Evolutionary conservation across 1,140 invertebrate species (phyloP).

Genomic region (Pinna nobilis): DNA sequence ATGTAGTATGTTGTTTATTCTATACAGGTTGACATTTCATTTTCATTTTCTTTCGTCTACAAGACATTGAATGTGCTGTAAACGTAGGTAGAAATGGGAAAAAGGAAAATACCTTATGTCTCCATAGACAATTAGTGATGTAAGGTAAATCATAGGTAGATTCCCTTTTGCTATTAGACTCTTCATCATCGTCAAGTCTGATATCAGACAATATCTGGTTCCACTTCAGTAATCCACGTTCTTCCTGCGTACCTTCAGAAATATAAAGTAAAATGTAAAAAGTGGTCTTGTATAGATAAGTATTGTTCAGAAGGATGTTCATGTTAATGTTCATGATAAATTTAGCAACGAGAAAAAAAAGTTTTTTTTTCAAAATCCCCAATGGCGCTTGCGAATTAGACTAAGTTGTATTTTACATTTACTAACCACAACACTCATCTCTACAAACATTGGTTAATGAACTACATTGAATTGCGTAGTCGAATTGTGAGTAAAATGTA

Average conservation of each 20-base stretch:
- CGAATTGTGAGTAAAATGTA: no score
- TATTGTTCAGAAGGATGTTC: background rate
- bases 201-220: conserved; percentile 33
- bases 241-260: conserved; percentile 61
- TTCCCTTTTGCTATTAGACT: background rate
- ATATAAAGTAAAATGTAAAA: conserved; percentile 1
- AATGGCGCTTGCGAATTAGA: background rate
- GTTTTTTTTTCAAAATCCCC: background rate
- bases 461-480: no score
- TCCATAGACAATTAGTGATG: conserved; percentile 46
- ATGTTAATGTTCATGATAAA: background rate
- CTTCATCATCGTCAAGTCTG: background rate
- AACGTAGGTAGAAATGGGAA: conserved; percentile 63
- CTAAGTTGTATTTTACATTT: background rate
- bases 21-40: no score
- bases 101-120: conserved; percentile 43
- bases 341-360: background rate
- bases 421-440: conserved; percentile 4
- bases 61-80: conserved; percentile 12
- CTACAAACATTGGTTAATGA: no score
- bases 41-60: no score
- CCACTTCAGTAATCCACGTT: conserved; percentile 62
- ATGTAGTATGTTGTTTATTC: no score
- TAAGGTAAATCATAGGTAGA: conserved; percentile 55
- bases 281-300: background rate